Conservation (phyloP, 2,113 vertebrate species). For the Isichthys henryi region DNA sequence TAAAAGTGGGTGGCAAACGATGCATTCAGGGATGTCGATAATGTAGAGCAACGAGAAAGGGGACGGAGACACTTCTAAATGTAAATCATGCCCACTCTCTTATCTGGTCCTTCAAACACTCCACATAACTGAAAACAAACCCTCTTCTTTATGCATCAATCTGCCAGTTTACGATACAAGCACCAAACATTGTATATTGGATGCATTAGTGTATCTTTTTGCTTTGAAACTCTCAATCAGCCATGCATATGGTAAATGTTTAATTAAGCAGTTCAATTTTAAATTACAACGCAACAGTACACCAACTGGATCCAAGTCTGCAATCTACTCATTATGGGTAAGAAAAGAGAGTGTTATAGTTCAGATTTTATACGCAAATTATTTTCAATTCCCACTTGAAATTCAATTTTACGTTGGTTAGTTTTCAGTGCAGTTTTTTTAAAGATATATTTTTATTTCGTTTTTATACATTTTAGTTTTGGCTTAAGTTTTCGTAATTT, state of each 20-base stretch:
- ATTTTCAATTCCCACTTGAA: neutral
- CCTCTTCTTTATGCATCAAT: neutral
- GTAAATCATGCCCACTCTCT: neutral
- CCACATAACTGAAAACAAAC: neutral
- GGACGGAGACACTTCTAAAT: neutral
- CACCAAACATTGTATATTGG: neutral
- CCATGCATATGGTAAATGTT: neutral
- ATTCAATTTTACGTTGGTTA: neutral
- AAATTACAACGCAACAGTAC: neutral
- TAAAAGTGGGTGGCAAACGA: neutral
- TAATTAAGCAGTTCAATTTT: neutral
- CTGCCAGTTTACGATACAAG: neutral
- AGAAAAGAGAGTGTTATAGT: neutral
- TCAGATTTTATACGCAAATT: neutral
- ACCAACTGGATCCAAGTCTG: neutral
- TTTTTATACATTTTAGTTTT: too few relatives aligned
- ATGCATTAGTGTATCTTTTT: neutral
- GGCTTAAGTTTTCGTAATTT: too few relatives aligned
- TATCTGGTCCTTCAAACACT: neutral
- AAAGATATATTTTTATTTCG: too few relatives aligned
- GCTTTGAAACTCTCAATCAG: neutral
- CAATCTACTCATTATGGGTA: neutral
- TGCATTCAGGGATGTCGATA: neutral
- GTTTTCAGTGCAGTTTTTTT: too few relatives aligned
- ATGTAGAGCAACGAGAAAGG: neutral